Base-by-base conservation (phyloP, 2,888 invertebrate species). In the Phorcus lineatus region DNA sequence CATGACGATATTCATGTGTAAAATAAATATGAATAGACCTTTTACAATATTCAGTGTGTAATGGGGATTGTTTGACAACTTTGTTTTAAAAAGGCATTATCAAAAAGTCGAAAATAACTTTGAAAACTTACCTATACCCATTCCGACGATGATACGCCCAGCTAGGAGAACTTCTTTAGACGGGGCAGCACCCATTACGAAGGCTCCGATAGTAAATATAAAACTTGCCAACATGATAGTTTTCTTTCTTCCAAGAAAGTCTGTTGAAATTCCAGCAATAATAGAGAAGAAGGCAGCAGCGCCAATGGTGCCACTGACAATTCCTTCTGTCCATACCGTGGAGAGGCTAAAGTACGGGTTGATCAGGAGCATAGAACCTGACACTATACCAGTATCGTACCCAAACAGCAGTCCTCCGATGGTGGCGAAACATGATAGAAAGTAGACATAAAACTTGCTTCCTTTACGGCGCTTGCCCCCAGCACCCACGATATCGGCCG, bases 351-450 rank as follows among this genome's bases (percentile, higher is more conserved):
- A 94, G 62, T 93, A 88, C 47, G 92, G 91, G 80, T 92, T 90
- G 78, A 91, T 88, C 24, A 91, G 84, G 40, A 94, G 86, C 92
- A 94, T 93, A 2, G 94, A 94, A 4, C 94, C 94, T 0, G 94
- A 94, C 11, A 95, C 94, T 47, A 95, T 94, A 9, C 94, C 94
- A 0, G 89, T 87, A 67, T 88, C 87, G 78, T 87, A 88, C 28
- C 95, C 95, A 88, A 95, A 95, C 16, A 94, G 88, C 79, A 94
- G 93, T 1, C 94, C 94, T 6, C 94, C 94, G 36, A 92, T 88
- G 13, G 90, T 89, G 0, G 91, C 89, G 76, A 91, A 88, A 77
- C 89, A 86, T 22, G 91, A 90, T 31, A 92, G 80, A 36, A 88
- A 82, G 77, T 90, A 88, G 19, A 91, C 87, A 78, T 70, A 70